phyloP scores from a whole-genome alignment of 2,888 invertebrate genomes.

The Sinhomidia bicolor region DNA sequence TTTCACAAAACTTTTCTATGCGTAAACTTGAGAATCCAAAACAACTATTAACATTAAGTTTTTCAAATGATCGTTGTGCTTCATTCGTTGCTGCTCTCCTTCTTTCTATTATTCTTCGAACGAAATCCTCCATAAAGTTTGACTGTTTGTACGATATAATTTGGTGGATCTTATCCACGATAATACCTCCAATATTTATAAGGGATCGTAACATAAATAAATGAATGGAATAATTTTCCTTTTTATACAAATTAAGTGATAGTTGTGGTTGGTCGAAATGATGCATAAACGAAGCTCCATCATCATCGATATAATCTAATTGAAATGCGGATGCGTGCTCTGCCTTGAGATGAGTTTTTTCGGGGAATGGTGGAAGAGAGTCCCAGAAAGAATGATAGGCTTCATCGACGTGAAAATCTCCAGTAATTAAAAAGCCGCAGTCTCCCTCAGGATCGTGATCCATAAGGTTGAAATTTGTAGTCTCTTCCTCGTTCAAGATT shows the following conservation, averaged over 20 bases:
- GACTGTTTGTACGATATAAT: too few species aligned
- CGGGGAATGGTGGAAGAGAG: neutral
- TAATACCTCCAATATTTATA: neutral
- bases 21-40: neutral
- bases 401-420: neutral
- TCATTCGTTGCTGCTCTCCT: too few species aligned
- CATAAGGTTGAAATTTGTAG: neutral
- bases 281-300: neutral
- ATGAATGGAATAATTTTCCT: slow-evolving; percentile 33
- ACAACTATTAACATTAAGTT: neutral
- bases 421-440: slow-evolving; percentile 3
- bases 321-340: slow-evolving; percentile 1
- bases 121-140: too few species aligned
- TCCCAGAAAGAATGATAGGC: neutral
- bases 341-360: slow-evolving; percentile 10
- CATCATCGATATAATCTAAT: neutral
- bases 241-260: slow-evolving; percentile 13
- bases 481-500: neutral
- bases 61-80: too few species aligned
- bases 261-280: slow-evolving; percentile 37
- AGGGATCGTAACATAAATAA: neutral
- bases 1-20: neutral
- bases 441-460: slow-evolving; percentile 5
- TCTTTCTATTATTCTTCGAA: too few species aligned
- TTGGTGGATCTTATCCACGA: neutral